Conservation (phyloP, 2,113 vertebrate species). For the Dicerorhinus sumatrensis region DNA sequence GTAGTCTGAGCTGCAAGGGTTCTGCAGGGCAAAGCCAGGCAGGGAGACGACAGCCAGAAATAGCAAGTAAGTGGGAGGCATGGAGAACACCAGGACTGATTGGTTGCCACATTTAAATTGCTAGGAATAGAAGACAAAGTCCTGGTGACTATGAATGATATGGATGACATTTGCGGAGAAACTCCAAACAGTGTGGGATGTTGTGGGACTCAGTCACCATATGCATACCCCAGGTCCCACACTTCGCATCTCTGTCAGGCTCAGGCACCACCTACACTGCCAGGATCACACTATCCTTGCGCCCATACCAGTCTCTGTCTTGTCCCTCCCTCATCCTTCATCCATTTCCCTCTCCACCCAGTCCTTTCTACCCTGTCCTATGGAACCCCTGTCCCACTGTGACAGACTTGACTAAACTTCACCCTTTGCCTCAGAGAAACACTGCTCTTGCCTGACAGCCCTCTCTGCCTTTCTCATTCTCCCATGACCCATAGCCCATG, state of each 20-base stretch:
- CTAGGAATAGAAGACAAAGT: not conserved
- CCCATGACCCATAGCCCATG: not conserved
- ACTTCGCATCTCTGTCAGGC: not conserved
- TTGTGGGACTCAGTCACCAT: not conserved
- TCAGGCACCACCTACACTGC: too few relatives aligned
- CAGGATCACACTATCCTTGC: not conserved
- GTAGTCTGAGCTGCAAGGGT: not conserved
- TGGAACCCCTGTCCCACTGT: not conserved
- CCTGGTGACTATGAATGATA: not conserved
- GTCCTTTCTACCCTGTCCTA: not conserved
- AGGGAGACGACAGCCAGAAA: not conserved
- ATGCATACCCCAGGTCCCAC: accelerated
- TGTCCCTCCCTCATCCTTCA: accelerated
- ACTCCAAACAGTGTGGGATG: not conserved
- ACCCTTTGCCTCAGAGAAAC: not conserved
- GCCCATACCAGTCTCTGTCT: not conserved
- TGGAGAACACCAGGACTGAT: too few relatives aligned
- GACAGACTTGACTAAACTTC: not conserved
- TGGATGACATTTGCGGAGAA: not conserved
- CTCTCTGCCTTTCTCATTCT: not conserved
- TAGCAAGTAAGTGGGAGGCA: not conserved
- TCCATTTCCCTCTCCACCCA: not conserved
- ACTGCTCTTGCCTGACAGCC: not conserved
- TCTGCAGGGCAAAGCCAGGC: not conserved
- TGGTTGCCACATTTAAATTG: not conserved